Percentiles rank a stretch among this genome's conserved stretches.
These are phyloP conservation scores for Ptychoptera contaminata DNA, from an alignment of 2,888 invertebrate species.

Conservation along the genomic window DNA sequence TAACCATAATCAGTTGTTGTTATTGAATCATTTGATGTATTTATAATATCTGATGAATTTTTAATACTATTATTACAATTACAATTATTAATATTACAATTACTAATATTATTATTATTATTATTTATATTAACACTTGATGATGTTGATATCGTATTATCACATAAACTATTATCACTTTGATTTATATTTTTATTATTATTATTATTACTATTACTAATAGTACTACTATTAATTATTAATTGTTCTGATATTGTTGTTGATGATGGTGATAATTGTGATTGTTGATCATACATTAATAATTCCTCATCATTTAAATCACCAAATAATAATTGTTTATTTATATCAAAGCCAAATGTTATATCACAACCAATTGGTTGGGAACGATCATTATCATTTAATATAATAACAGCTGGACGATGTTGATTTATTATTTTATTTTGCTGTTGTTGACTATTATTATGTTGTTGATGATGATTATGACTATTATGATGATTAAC, in stretches of 20 bases:
- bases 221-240: neutral
- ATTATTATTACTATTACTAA: neutral
- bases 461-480: neutral
- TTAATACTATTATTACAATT: constrained; percentile 5
- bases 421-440: constrained; percentile 13
- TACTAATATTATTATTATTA: neutral
- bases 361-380: constrained; percentile 47
- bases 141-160: neutral
- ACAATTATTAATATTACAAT: constrained; percentile 1
- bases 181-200: neutral
- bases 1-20: neutral
- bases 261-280: neutral
- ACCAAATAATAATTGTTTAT: constrained; percentile 14
- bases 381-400: constrained; percentile 38
- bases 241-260: neutral
- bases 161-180: neutral
- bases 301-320: constrained; percentile 31
- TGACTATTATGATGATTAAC: constrained; percentile 1
- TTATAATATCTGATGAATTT: constrained; percentile 3
- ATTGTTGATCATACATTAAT: constrained; percentile 16
- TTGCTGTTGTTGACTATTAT: constrained; percentile 8
- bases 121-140: neutral
- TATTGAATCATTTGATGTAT: constrained; percentile 1
- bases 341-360: constrained; percentile 58
- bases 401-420: constrained; percentile 58